A percentile compares a stretch with the other conserved stretches of the same genome.
phyloP scores from a whole-genome alignment of 2,888 invertebrate genomes.

The Himalopsyche japonica region DNA sequence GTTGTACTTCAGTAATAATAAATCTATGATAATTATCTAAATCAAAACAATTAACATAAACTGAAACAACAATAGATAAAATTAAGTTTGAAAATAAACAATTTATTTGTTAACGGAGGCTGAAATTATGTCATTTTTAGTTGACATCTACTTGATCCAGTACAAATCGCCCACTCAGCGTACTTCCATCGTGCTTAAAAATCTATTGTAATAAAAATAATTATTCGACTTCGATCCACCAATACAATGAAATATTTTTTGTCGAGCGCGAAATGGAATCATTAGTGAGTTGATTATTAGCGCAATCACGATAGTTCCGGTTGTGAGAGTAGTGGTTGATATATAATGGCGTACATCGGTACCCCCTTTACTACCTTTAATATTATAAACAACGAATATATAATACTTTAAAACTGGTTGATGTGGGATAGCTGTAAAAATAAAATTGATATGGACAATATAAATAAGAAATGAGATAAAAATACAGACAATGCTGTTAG shows the following conservation, averaged over 20 bases:
- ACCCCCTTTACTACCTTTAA: background rate
- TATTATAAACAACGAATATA: too few species aligned
- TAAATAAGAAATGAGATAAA: too few species aligned
- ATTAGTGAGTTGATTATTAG: background rate
- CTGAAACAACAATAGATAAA: too few species aligned
- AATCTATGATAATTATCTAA: too few species aligned
- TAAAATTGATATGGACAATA: too few species aligned
- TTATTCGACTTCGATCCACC: background rate
- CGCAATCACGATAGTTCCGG: conserved; percentile 15
- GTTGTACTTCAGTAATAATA: too few species aligned
- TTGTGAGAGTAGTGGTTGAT: conserved; percentile 19
- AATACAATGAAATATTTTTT: background rate
- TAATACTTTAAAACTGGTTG: too few species aligned
- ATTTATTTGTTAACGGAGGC: too few species aligned
- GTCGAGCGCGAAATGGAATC: background rate
- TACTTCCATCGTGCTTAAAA: background rate
- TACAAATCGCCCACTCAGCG: background rate
- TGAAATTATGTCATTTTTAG: background rate
- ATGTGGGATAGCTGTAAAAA: too few species aligned
- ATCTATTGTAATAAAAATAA: background rate
- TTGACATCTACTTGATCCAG: background rate
- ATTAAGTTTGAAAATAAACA: too few species aligned
- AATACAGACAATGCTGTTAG: too few species aligned
- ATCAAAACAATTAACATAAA: too few species aligned
- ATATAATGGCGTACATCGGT: background rate